Conservation (phyloP, 2,113 vertebrate genomes). For the Dissostichus mawsoni region DNA sequence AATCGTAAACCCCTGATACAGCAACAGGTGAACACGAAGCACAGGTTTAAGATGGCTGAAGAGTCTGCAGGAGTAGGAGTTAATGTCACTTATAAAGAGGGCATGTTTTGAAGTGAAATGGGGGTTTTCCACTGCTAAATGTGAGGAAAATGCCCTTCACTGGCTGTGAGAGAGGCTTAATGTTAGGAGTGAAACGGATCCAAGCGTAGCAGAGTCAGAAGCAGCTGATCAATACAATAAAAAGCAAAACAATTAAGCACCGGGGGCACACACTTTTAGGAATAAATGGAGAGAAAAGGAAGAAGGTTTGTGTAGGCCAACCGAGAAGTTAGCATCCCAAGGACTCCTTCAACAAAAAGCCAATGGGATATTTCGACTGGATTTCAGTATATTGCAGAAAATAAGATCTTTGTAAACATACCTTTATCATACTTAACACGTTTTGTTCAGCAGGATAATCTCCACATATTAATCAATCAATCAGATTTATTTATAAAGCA, state of each 20-base stretch:
- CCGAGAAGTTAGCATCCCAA: no score
- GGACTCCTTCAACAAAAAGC: no score
- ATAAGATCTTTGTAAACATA: no score
- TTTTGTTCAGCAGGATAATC: no score
- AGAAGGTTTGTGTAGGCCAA: background rate
- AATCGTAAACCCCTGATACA: slow-evolving; percentile 48
- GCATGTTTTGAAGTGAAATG: slow-evolving; percentile 7
- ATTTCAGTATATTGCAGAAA: no score
- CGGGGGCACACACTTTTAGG: slow-evolving; percentile 13
- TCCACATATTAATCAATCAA: no score
- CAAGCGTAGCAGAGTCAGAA: slow-evolving; percentile 33
- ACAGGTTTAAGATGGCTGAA: slow-evolving; percentile 13
- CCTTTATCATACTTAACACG: no score
- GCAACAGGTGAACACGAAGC: slow-evolving; percentile 31
- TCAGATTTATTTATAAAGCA: no score
- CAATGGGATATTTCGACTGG: no score
- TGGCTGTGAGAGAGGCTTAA: slow-evolving; percentile 5
- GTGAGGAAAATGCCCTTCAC: slow-evolving; percentile 19
- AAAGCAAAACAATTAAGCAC: background rate
- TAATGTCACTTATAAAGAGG: slow-evolving; percentile 8
- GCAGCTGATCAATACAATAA: slow-evolving; percentile 36
- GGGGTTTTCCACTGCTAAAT: background rate
- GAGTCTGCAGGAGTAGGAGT: background rate
- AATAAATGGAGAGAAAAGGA: slow-evolving; percentile 42
- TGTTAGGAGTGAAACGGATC: slow-evolving; percentile 2